Base-by-base conservation (phyloP, 2,113 vertebrate species). In the Grammatotria lemairii region DNA sequence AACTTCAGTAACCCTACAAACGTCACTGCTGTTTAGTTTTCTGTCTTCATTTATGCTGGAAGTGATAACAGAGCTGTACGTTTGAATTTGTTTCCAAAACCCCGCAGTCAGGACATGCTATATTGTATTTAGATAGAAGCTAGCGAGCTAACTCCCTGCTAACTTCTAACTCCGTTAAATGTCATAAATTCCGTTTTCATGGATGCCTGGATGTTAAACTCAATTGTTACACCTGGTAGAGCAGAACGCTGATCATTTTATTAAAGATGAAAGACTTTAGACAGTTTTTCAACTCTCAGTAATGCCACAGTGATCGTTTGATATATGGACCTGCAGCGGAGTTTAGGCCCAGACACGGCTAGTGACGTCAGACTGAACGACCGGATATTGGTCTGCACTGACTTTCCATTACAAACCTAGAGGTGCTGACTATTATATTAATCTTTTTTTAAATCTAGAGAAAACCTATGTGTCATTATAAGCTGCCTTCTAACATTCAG, bases 331-430 rank as follows among this genome's bases (percentile, higher is more conserved):
- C 53, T 55, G 21, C 53, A 55, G 21, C 6, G 1, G 21, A 4
- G 53, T 13, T 26, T 26, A 55, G 21, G 1, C 0, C 53, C 53
- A 55, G 21, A 55, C 21, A 2, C 21, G 2, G 53, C 21, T 13
- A 55, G 53, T 55, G 21, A 55, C 21, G 2, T 55, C 53, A 55
- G 11, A 55, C 53, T 55, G 0, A 55, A 23, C 2, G 0, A 55
- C 1, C 4, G 6, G 53, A 55, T 17, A 58, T 9, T 31, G 14
- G 14, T 58, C 57, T 31, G 57, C 26, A 31, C 14, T 31, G 57
- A 60, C 26, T 31, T 60, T 31, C 26, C 57, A 58, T 60, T 60
- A 60, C 57, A 60, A 60, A 60, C 57, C 26, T 60, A 60, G 26
- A 60, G 26, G 26, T 60, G 8, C 57, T 60, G 57, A 31, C 28